Evolutionary conservation across 2,797 vertebrate genomes (phyloP).

Genomic region (Phylloscopus collybita): DNA sequence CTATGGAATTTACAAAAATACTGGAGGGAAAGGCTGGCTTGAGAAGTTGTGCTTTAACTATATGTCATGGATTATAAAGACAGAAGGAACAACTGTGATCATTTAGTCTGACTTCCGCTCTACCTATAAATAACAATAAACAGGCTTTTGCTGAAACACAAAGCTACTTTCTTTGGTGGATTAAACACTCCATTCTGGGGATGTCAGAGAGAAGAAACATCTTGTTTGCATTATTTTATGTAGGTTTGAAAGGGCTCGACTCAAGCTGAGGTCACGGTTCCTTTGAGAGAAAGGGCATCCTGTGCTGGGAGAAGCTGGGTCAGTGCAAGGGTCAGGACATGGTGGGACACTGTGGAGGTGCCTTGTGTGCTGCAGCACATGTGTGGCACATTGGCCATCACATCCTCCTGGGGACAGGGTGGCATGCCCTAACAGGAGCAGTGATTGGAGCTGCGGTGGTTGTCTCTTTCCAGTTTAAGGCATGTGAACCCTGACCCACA

Average conservation of each 20-base stretch:
- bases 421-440: fast-evolving
- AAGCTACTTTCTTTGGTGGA: constrained; percentile 44
- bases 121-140: constrained; percentile 58
- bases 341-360: not conserved
- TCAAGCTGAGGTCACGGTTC: not conserved
- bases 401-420: not conserved
- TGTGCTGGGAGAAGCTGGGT: not conserved
- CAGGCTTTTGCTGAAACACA: constrained; percentile 44
- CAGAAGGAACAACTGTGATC: constrained; percentile 48
- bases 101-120: constrained; percentile 37
- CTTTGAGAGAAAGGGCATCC: constrained; percentile 3
- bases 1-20: not conserved
- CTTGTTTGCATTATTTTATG: constrained; percentile 42
- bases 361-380: not conserved
- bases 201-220: constrained; percentile 12
- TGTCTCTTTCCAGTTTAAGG: not conserved
- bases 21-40: not conserved
- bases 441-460: not conserved
- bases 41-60: constrained; percentile 13
- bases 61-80: not conserved
- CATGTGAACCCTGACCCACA: not conserved
- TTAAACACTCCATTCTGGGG: not conserved
- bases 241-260: not conserved
- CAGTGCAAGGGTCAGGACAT: not conserved
- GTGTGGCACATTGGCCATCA: too few species aligned